Conservation (phyloP, 53 echinoderm and acorn worm species). For the Stichopus horrens region DNA sequence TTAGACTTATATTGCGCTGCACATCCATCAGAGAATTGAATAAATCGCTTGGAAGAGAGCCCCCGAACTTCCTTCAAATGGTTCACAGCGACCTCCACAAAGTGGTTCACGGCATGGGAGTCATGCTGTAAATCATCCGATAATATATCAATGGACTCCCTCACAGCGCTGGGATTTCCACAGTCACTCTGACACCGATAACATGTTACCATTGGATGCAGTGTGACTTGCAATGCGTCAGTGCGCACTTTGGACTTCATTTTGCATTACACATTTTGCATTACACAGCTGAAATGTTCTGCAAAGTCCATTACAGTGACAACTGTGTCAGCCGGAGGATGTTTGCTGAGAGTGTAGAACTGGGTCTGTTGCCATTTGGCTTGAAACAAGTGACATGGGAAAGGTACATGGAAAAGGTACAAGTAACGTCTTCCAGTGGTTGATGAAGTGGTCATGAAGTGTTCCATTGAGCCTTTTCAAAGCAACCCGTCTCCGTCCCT, state of each 20-base stretch:
- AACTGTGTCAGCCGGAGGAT: slow-evolving; percentile 6
- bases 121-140: slow-evolving; percentile 47
- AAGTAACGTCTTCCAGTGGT: not conserved
- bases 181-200: slow-evolving; percentile 45
- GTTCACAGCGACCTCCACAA: slow-evolving; percentile 12
- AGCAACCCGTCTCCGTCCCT: not conserved
- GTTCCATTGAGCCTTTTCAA: not conserved
- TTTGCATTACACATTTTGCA: slow-evolving; percentile 45
- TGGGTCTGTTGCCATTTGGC: slow-evolving; percentile 28
- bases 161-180: not conserved
- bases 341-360: not conserved
- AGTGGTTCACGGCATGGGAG: slow-evolving; percentile 32
- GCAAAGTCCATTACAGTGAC: slow-evolving; percentile 49
- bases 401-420: not conserved
- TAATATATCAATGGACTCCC: slow-evolving; percentile 41
- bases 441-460: not conserved
- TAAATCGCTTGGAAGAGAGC: slow-evolving; percentile 16
- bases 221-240: slow-evolving; percentile 30
- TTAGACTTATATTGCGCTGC: slow-evolving; percentile 54
- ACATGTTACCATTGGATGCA: slow-evolving; percentile 51
- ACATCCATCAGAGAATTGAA: slow-evolving; percentile 57
- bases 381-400: slow-evolving; percentile 18
- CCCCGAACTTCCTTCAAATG: slow-evolving; percentile 35
- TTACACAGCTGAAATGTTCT: slow-evolving; percentile 38
- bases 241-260: slow-evolving; percentile 56